phyloP scores from a whole-genome alignment of 1,140 invertebrate genomes.

The Bombus pyrosoma region DNA sequence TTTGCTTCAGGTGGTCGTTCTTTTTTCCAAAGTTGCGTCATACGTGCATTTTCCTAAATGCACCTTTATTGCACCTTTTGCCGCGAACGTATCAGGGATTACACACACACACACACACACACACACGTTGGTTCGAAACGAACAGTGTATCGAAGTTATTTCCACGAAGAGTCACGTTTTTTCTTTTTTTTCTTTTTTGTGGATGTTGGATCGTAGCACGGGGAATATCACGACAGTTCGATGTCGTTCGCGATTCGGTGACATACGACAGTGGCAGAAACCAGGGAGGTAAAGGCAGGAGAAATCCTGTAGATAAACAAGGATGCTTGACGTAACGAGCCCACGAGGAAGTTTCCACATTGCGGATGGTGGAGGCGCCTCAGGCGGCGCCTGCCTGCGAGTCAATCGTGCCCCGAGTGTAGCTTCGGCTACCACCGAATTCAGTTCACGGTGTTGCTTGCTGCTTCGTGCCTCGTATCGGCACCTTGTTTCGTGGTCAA shows the following conservation, averaged over 20 bases:
- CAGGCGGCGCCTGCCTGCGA: conserved; percentile 54
- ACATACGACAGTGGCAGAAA: background rate
- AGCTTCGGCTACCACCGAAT: conserved; percentile 65
- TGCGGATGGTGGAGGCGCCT: conserved; percentile 60
- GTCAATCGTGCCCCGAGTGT: conserved; percentile 72
- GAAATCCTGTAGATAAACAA: conserved; percentile 44
- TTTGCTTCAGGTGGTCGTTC: background rate
- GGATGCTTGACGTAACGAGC: conserved; percentile 26
- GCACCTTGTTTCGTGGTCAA: conserved; percentile 39
- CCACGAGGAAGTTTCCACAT: conserved; percentile 56
- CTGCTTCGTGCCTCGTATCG: conserved; percentile 48
- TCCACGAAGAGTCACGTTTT: background rate
- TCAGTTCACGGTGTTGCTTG: conserved; percentile 69
- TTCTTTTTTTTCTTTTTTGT: rapidly evolving
- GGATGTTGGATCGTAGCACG: background rate
- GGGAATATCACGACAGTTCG: background rate
- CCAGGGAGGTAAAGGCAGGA: too few species aligned
- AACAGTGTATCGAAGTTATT: background rate
- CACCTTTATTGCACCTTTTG: too few species aligned
- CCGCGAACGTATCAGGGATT: background rate
- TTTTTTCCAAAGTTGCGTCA: too few species aligned
- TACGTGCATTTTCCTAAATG: background rate
- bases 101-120: background rate
- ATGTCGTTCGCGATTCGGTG: background rate
- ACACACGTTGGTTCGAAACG: background rate